Evolutionary conservation across 1,140 invertebrate species (phyloP), one percentile per base, ranked within the genome.

Genomic region (Zaprionus ornatus): DNA sequence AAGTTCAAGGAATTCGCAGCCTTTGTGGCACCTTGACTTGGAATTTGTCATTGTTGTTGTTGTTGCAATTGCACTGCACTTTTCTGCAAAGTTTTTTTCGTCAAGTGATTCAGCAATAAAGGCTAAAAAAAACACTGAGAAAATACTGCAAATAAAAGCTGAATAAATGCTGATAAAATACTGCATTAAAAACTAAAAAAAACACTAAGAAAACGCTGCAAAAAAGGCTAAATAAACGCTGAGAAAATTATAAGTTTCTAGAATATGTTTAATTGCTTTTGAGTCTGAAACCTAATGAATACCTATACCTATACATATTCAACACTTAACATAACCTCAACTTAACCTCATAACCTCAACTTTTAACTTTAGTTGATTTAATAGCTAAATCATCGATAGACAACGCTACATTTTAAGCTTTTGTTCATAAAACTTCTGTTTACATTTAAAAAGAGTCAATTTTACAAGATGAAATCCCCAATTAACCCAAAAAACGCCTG

Each of bases 11-110:
- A 87, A 87, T 71, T 80, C 69, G 70, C 74, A 88, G 77, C 84
- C 84, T 84, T 87, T 87, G 80, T 78, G 50, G 84, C 84, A 87
- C 84, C 84, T 84, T 84, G 73, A 69, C 70, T 68, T 59, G 80
- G 74, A 72, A 88, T 87, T 80, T 87, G 80, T 88, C 80, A 88
- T 88, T 88, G 83, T 88, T 83, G 56, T 73, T 9, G 70, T 32
- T 13, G 21, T 1, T 72, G 42, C 25, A 35, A 27, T 9, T 27
- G 54, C 57, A 64, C 19, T 71, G 55, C 57, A 68, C 54, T 55
- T 74, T 68, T 60, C 23, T 45, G n/a, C 40, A 3, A 48, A 29
- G 1, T 55, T 17, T 55, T 55, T 56, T 68, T 60, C 9, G 25
- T 56, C 29, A 55, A 68, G 50, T 73, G 71, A 73, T 68, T 73